Percentiles rank a stretch among this genome's conserved stretches.
Evolutionary conservation across 2,797 vertebrate genomes (phyloP).

Genomic region (Chromis chromis): DNA sequence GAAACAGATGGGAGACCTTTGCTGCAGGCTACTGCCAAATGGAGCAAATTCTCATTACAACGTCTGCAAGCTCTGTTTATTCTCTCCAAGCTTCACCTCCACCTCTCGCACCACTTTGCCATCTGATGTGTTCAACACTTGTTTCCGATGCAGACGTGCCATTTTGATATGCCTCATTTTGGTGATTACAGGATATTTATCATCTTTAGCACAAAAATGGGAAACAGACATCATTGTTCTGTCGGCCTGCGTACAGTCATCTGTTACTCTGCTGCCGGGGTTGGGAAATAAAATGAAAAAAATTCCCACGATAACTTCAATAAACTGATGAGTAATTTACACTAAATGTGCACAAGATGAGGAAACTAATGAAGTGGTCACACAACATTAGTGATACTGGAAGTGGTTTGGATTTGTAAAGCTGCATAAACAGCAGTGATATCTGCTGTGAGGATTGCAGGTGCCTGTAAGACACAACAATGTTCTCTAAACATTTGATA

Average conservation of each 20-base stretch:
- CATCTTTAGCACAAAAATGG: constrained; percentile 59
- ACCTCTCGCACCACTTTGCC: constrained; percentile 52
- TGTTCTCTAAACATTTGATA: neutral
- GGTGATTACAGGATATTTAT: constrained; percentile 72
- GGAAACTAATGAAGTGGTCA: too few relatives aligned
- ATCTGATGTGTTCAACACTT: constrained; percentile 65
- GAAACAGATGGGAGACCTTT: constrained; percentile 80
- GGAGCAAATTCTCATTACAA: constrained; percentile 80
- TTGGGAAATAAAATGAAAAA: neutral
- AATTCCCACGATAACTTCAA: neutral
- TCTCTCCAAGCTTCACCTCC: constrained; percentile 66
- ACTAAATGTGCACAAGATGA: neutral
- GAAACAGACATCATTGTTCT: constrained; percentile 54
- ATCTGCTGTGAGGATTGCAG: neutral
- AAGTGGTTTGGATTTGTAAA: too few relatives aligned
- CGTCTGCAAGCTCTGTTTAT: constrained; percentile 79
- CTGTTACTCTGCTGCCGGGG: constrained; percentile 29
- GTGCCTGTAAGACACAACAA: neutral
- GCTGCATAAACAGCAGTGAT: neutral
- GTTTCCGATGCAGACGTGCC: constrained; percentile 62
- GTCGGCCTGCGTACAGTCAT: constrained; percentile 18
- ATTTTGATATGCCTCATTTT: constrained; percentile 64
- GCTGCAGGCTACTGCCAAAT: constrained; percentile 80
- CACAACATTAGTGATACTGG: too few relatives aligned
- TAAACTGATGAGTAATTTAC: constrained; percentile 8